Conservation (phyloP, 2,888 invertebrate genomes). For the Drosophila pegasa region DNA sequence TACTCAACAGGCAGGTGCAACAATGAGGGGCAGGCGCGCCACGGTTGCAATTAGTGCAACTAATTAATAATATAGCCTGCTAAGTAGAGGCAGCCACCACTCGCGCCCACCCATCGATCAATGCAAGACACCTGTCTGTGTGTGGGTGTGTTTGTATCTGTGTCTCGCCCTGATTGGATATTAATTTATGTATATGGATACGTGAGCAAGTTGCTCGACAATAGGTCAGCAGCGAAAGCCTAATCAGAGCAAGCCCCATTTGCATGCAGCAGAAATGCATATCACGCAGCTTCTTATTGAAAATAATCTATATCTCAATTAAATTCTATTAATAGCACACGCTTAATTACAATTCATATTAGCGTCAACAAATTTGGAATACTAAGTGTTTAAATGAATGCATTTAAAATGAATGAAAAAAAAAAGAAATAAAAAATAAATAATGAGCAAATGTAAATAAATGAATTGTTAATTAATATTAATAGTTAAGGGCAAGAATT, state of each 20-base stretch:
- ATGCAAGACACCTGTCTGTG: slow-evolving; percentile 7
- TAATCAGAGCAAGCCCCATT: slow-evolving; percentile 6
- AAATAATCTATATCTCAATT: slow-evolving; percentile 1
- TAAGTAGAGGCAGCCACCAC: slow-evolving; percentile 17
- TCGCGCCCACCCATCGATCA: slow-evolving; percentile 20
- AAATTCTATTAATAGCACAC: background rate
- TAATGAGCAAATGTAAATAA: too few relatives aligned
- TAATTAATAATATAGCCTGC: slow-evolving; percentile 56
- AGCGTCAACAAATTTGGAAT: background rate
- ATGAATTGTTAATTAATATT: too few relatives aligned
- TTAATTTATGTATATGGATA: slow-evolving; percentile 18
- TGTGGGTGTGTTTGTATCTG: background rate
- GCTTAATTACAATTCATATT: background rate
- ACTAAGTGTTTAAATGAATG: too few relatives aligned
- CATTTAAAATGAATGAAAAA: too few relatives aligned
- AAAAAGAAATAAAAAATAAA: too few relatives aligned
- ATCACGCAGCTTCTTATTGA: background rate
- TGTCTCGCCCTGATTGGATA: slow-evolving; percentile 23
- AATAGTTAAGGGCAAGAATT: too few relatives aligned
- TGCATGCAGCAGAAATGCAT: slow-evolving; percentile 11
- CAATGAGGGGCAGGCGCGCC: background rate
- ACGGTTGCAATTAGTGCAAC: slow-evolving; percentile 53
- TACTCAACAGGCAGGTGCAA: slow-evolving; percentile 9
- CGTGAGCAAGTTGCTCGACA: slow-evolving; percentile 3
- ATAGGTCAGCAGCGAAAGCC: slow-evolving; percentile 23